Base-by-base conservation (phyloP, 2,888 invertebrate species). In the Chromoteleia sp. region DNA sequence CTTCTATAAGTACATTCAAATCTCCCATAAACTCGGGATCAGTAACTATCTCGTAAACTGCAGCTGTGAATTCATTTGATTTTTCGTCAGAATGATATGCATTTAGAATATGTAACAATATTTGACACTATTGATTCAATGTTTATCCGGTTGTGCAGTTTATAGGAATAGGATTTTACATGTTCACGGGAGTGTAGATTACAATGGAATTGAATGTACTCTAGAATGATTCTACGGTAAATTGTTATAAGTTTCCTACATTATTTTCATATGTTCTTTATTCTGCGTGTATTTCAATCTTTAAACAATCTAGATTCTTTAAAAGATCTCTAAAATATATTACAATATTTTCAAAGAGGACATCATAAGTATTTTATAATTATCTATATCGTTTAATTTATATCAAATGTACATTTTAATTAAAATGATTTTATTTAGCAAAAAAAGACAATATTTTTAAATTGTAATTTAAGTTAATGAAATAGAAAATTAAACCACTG, bases 1-100 rank as follows among this genome's bases (percentile, higher is more conserved):
- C 63, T 63, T 45, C 48, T 33, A 17, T 48, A 63, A 63, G 33
- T 33, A 19, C 14, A 63, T 48, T 33, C 45, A 48, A 48, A 63
- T 48, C 30, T 63, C 63, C 48, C 12, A 63, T 63, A 48, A 48
- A 63, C 48, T 48, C 17, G n/a, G 63, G 30, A 63, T 48, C 45
- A 48, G 63, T 33, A 63, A 48, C 48, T 63, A 63, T 48, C 63
- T 63, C 63, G 41, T 63, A 63, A 63, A 63, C 19, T 48, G 63
- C 63, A 63, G 63, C 48, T 63, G 63, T 48, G 48, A 48, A 63
- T 48, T 63, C 19, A 48, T 33, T 63, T 45, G 48, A 63, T 63
- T 63, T 63, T 63, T 63, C 19, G 63, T 48, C 33, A 48, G 33
- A 48, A 63, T 48, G 48, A 48, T 15, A 61, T 61, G 25, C 58